Percentiles rank a stretch among this genome's conserved stretches.
These are phyloP conservation scores for Baccha elongata DNA, from an alignment of 2,888 invertebrate species.

Conservation along the genomic window DNA sequence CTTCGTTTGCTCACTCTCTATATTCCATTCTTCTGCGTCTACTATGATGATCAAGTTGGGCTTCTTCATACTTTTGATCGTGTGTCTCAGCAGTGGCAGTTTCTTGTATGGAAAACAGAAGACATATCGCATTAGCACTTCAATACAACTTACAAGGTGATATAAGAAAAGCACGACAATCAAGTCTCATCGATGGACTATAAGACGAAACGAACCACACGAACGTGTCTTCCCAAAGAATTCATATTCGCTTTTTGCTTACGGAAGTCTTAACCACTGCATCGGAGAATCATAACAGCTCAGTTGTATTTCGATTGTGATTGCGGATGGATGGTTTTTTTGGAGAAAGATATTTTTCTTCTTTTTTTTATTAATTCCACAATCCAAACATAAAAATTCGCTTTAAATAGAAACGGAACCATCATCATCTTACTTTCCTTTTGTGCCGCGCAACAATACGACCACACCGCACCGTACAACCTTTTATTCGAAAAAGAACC, in stretches of 20 bases:
- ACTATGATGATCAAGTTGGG: conserved; percentile 35
- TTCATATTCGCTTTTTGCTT: conserved; percentile 63
- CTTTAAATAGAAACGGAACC: conserved; percentile 58
- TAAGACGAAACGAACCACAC: conserved; percentile 25
- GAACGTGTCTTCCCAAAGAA: conserved; percentile 64
- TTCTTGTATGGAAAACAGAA: conserved; percentile 61
- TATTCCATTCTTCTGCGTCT: conserved; percentile 50
- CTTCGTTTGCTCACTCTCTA: conserved; percentile 58
- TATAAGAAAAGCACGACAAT: conserved; percentile 68
- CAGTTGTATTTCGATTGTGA: conserved; percentile 75
- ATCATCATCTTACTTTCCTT: conserved; percentile 63
- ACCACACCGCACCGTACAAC: conserved; percentile 26
- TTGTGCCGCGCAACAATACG: conserved; percentile 47
- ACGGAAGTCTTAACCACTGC: conserved; percentile 73
- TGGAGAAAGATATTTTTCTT: conserved; percentile 1
- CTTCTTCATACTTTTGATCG: conserved; percentile 24
- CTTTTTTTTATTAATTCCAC: conserved; percentile 12
- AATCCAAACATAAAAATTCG: conserved; percentile 36
- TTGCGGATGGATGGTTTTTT: conserved; percentile 74
- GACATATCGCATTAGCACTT: conserved; percentile 48
- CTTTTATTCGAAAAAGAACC: conserved; percentile 41
- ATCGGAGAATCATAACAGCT: conserved; percentile 69
- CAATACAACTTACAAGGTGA: conserved; percentile 57
- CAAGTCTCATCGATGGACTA: conserved; percentile 12
- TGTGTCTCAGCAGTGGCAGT: conserved; percentile 36